Percentiles rank a stretch among this genome's conserved stretches.
Conservation (phyloP, 1,140 invertebrate genomes). For the Halictus rubicundus region DNA sequence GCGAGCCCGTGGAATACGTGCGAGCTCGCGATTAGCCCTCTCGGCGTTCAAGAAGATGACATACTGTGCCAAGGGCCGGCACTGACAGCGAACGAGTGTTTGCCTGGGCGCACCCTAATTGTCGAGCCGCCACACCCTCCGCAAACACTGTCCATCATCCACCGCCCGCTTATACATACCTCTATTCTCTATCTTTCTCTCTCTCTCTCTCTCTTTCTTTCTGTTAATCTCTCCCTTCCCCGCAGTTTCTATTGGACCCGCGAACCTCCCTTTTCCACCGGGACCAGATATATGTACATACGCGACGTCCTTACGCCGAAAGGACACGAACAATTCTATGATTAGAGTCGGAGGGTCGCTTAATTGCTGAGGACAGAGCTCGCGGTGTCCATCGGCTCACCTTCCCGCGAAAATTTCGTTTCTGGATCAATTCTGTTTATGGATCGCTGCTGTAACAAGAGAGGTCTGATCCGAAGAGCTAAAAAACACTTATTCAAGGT, state of each 20-base stretch:
- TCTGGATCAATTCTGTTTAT: neutral
- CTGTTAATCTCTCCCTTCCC: neutral
- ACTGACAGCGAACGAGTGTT: slow-evolving; percentile 68
- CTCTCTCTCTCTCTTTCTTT: too few species aligned
- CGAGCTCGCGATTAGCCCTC: slow-evolving; percentile 52
- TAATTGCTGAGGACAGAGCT: slow-evolving; percentile 6
- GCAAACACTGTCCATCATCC: slow-evolving; percentile 67
- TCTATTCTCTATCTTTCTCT: too few species aligned
- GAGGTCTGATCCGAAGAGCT: too few species aligned
- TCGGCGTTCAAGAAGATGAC: slow-evolving; percentile 55
- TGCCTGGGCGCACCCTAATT: slow-evolving; percentile 74
- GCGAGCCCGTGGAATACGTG: neutral
- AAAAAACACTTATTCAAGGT: too few species aligned
- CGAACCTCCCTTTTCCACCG: slow-evolving; percentile 31
- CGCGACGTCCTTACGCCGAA: slow-evolving; percentile 1
- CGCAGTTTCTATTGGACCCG: neutral
- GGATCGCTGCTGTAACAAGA: too few species aligned
- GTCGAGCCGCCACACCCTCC: slow-evolving; percentile 72
- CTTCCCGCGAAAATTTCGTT: neutral
- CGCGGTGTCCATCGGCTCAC: too few species aligned
- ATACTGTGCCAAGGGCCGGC: slow-evolving; percentile 56
- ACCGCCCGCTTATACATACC: neutral
- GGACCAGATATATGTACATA: slow-evolving; percentile 7
- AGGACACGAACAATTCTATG: slow-evolving; percentile 11
- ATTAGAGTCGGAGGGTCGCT: slow-evolving; percentile 13